Percentiles rank a stretch among this genome's conserved stretches.
Conservation (phyloP, 2,888 invertebrate genomes). For the Platycheirus albimanus region DNA sequence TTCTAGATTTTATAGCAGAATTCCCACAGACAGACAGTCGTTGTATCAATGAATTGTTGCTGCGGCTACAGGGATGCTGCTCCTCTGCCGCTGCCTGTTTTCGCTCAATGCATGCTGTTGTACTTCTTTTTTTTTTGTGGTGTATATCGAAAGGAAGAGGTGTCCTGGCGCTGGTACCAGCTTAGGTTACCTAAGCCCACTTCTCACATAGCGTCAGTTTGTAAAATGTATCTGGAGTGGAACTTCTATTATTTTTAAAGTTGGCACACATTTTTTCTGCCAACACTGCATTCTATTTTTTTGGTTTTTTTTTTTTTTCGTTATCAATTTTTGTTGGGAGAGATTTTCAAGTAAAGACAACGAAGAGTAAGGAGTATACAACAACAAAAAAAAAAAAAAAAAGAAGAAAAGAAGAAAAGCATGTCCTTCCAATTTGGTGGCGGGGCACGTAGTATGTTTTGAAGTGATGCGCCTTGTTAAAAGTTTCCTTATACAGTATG, state of each 20-base stretch:
- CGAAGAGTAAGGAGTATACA: slow-evolving; percentile 7
- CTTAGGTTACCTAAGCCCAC: slow-evolving; percentile 43
- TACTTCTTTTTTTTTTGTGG: slow-evolving; percentile 39
- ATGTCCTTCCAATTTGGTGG: slow-evolving; percentile 57
- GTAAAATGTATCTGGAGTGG: slow-evolving; percentile 57
- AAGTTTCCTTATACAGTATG: slow-evolving; percentile 38
- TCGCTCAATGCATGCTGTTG: slow-evolving; percentile 3
- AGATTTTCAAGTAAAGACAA: slow-evolving; percentile 10
- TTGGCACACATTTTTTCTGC: slow-evolving; percentile 58
- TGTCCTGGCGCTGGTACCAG: slow-evolving; percentile 20
- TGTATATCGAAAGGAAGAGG: slow-evolving; percentile 4
- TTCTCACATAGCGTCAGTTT: slow-evolving; percentile 27
- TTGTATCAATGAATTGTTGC: slow-evolving; percentile 59
- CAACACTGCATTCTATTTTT: slow-evolving; percentile 49
- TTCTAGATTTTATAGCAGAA: slow-evolving; percentile 60
- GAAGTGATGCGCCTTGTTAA: slow-evolving; percentile 61
- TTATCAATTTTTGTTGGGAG: no score
- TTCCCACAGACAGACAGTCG: slow-evolving; percentile 69
- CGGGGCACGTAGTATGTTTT: slow-evolving; percentile 40
- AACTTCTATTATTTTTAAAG: slow-evolving; percentile 59
- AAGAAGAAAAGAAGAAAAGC: slow-evolving; percentile 5
- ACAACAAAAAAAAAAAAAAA: no score
- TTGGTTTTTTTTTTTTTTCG: slow-evolving; percentile 12
- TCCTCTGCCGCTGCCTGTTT: background rate
- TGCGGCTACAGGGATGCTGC: slow-evolving; percentile 49